phyloP scores from a whole-genome alignment of 2,797 vertebrate species.

The Apogon talboti region DNA sequence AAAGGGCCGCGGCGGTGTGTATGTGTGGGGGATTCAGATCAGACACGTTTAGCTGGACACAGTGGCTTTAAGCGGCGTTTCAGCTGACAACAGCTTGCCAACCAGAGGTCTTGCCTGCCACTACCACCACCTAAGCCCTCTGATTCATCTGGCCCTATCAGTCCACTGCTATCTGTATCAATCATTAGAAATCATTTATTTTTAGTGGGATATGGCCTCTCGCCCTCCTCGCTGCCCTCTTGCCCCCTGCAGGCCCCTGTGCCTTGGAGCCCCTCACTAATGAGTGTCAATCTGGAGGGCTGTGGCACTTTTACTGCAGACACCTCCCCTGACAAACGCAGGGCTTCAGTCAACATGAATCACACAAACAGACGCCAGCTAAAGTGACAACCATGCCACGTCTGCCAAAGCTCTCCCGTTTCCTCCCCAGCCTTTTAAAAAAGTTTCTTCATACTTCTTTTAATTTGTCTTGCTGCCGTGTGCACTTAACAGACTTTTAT shows the following conservation, averaged over 20 bases:
- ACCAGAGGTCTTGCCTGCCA: conserved; percentile 79
- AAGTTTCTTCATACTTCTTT: conserved; percentile 45
- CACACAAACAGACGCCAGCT: conserved; percentile 68
- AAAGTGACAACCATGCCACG: conserved; percentile 75
- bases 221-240: conserved; percentile 73
- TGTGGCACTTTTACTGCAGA: conserved; percentile 86
- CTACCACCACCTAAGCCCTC: conserved; percentile 62
- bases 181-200: conserved; percentile 87
- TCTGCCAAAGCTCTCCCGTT: conserved; percentile 36
- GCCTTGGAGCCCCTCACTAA: conserved; percentile 81
- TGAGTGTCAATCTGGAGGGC: conserved; percentile 86
- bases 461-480: no score
- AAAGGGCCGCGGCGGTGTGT: conserved; percentile 42
- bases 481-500: no score
- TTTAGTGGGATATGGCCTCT: conserved; percentile 84
- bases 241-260: conserved; percentile 61
- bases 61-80: conserved; percentile 77
- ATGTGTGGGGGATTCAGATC: conserved; percentile 35
- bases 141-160: conserved; percentile 80
- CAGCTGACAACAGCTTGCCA: conserved; percentile 84
- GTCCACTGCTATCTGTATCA: conserved; percentile 84
- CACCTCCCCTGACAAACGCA: conserved; percentile 87
- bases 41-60: conserved; percentile 53
- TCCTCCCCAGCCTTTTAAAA: conserved; percentile 62
- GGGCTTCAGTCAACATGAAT: conserved; percentile 87